phyloP scores from a whole-genome alignment of 2,797 vertebrate species.

The Mormyrus proboscirostris region DNA sequence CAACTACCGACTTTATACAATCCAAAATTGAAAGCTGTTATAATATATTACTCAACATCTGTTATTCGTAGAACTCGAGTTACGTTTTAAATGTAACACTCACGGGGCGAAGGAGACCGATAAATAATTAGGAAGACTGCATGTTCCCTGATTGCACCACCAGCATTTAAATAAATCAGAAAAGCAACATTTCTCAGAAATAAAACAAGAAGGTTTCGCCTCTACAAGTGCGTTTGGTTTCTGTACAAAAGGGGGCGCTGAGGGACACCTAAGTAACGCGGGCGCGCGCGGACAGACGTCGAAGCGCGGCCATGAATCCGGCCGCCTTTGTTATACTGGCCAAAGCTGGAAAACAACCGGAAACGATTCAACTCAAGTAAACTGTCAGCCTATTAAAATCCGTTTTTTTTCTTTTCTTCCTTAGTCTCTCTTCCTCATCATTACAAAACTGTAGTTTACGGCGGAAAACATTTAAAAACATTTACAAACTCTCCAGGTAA shows the following conservation, averaged over 20 bases:
- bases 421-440: slow-evolving; percentile 8
- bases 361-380: neutral
- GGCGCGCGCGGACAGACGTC: neutral
- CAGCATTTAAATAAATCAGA: slow-evolving; percentile 27
- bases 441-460: slow-evolving; percentile 35
- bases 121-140: slow-evolving; percentile 71
- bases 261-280: slow-evolving; percentile 9
- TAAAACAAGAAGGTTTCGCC: slow-evolving; percentile 9
- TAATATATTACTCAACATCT: slow-evolving; percentile 49
- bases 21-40: slow-evolving; percentile 52
- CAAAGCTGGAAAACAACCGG: slow-evolving; percentile 22
- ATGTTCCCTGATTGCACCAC: slow-evolving; percentile 63
- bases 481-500: slow-evolving; percentile 26
- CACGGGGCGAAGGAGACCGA: slow-evolving; percentile 52
- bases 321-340: slow-evolving; percentile 24
- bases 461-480: slow-evolving; percentile 24
- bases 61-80: slow-evolving; percentile 50
- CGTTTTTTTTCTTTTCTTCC: neutral
- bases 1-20: slow-evolving; percentile 62
- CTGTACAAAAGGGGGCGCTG: slow-evolving; percentile 26
- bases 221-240: slow-evolving; percentile 12
- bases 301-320: slow-evolving; percentile 15
- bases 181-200: slow-evolving; percentile 25
- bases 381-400: neutral
- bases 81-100: slow-evolving; percentile 52